Base-by-base conservation (phyloP, 2,888 invertebrate genomes). In the Cataglyphis rosenhaueri region DNA sequence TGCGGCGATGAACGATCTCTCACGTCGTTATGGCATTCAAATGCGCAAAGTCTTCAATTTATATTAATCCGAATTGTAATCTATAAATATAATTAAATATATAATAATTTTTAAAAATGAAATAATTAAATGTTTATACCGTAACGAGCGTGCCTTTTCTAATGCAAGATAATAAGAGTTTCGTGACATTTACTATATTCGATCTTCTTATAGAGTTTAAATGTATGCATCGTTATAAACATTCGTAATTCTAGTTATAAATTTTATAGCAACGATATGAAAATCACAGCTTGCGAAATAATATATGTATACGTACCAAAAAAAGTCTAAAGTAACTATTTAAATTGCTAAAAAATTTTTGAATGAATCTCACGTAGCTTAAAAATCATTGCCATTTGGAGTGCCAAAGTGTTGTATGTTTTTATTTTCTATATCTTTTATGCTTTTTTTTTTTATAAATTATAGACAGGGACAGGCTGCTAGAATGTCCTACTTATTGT, bases 191-290 rank as follows among this genome's bases (percentile, higher is more conserved):
- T 38, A 55, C 29, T 55, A 32, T 66, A n/a, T 15, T 18, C 64
- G 21, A 15, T 52, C 38, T 25, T 38, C 55, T n/a, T 52, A n/a
- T n/a, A n/a, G 15, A 3, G 15, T 55, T 41, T 25, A 8, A 25
- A 48, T 9, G 15, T 41, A 44, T 21, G 0, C 32, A 5, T 35
- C 61, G 57, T 35, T 41, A 61, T 32, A n/a, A 8, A 21, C 41
- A 74, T 48, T n/a, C 25, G 38, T 76, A 66, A 76, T 66, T 66
- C 29, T n/a, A 48, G 18, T 75, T 44, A 52, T 38, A 12, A 55
- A 65, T 76, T 41, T 32, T 55, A 68, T 29, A 9, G 38, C 21
- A 29, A 48, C 32, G 48, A 32, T 10, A 35, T 15, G 62, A 35
- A 25, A 52, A 38, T 64, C 18, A 25, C 9, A 35, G 32, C 62